Conservation (phyloP, 2,113 vertebrate genomes). For the Myotis davidii region DNA sequence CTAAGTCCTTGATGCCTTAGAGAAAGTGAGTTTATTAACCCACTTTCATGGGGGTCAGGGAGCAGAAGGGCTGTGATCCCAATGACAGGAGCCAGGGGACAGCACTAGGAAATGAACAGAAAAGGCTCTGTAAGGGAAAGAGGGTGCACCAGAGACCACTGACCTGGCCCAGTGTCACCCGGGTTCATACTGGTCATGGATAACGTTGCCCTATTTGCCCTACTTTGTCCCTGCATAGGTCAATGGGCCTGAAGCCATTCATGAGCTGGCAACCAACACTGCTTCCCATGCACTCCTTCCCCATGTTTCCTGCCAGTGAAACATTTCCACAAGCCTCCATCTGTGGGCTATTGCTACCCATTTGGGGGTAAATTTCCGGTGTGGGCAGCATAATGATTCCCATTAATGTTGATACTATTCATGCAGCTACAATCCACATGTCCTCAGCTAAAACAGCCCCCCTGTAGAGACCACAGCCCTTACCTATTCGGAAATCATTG, state of each 20-base stretch:
- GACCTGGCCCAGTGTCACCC: background rate
- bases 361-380: slow-evolving; percentile 70
- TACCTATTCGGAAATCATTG: slow-evolving; percentile 54
- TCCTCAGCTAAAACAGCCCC: slow-evolving; percentile 49
- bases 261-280: background rate
- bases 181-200: background rate
- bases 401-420: slow-evolving; percentile 70
- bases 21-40: background rate
- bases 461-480: background rate
- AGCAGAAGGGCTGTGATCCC: too few species aligned
- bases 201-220: background rate
- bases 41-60: background rate
- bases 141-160: background rate
- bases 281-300: background rate
- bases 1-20: background rate
- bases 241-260: slow-evolving; percentile 13
- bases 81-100: background rate
- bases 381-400: slow-evolving; percentile 61
- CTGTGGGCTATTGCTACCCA: slow-evolving; percentile 64
- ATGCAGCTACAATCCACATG: slow-evolving; percentile 67
- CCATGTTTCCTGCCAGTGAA: slow-evolving; percentile 39
- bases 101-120: background rate
- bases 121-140: background rate
- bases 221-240: background rate
- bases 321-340: slow-evolving; percentile 65